Evolutionary conservation across 2,888 invertebrate species (phyloP).

Genomic region (Melieria picta): DNA sequence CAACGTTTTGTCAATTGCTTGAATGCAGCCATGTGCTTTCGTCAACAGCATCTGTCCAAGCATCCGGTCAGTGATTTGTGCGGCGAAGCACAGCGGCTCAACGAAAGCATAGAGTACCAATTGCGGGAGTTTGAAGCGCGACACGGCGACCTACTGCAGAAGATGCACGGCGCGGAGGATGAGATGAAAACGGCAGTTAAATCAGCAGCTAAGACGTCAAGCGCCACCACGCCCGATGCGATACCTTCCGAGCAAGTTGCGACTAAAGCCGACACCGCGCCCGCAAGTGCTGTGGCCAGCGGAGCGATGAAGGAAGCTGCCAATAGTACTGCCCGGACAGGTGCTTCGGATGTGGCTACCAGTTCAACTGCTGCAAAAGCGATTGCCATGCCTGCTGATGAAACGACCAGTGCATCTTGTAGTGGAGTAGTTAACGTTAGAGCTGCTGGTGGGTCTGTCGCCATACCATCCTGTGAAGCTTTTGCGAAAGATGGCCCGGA

Average conservation of each 20-base stretch:
- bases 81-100: slow-evolving; percentile 45
- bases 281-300: too few species aligned
- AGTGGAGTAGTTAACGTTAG: too few species aligned
- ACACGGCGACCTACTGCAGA: slow-evolving; percentile 51
- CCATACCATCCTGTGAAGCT: too few species aligned
- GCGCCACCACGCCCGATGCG: neutral
- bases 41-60: slow-evolving; percentile 47
- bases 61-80: slow-evolving; percentile 40
- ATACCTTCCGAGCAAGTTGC: neutral
- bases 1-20: neutral
- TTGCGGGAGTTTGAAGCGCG: slow-evolving; percentile 56
- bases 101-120: slow-evolving; percentile 54
- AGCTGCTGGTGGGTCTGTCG: too few species aligned
- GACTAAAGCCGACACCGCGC: too few species aligned
- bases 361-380: too few species aligned
- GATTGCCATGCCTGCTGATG: too few species aligned
- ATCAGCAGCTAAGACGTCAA: neutral
- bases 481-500: too few species aligned
- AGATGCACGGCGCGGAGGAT: slow-evolving; percentile 1
- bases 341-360: neutral
- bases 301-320: neutral
- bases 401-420: too few species aligned
- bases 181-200: neutral
- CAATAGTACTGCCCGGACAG: neutral
- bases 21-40: neutral